Conservation (phyloP, 2,113 vertebrate genomes). For the Erythrolamprus reginae region DNA sequence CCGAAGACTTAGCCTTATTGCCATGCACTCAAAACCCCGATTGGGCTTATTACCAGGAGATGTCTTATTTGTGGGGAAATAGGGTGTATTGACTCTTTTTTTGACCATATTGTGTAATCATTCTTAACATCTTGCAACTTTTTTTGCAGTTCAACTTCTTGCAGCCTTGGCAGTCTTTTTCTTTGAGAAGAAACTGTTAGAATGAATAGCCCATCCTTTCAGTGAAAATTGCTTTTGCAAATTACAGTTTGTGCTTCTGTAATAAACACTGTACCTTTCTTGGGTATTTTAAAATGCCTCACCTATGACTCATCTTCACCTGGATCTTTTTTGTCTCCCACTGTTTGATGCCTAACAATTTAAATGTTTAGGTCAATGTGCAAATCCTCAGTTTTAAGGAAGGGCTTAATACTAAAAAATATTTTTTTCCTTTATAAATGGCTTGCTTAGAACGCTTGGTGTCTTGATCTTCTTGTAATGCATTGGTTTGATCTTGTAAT, state of each 20-base stretch:
- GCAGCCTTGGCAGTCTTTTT: neutral
- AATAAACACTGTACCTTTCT: neutral
- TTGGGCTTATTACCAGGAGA: too few species aligned
- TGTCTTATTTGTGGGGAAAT: too few species aligned
- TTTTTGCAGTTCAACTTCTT: neutral
- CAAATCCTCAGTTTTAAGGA: neutral
- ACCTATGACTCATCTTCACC: neutral
- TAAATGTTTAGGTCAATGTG: constrained; percentile 19
- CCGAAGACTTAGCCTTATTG: too few species aligned
- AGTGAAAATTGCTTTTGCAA: neutral
- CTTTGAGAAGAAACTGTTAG: neutral
- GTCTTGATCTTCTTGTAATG: constrained; percentile 38
- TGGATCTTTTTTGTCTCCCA: neutral
- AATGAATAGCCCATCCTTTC: neutral
- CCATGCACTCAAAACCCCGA: too few species aligned
- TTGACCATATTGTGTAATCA: neutral
- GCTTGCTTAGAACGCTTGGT: constrained; percentile 31
- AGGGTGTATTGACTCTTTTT: too few species aligned
- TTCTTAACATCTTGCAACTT: neutral
- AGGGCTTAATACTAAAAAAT: constrained; percentile 26
- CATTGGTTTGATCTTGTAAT: too few species aligned
- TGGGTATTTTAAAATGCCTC: neutral
- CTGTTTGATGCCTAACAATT: neutral
- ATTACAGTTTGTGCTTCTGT: neutral
- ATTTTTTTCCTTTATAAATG: constrained; percentile 41